Evolutionary conservation across 2,113 vertebrate species (phyloP).

Genomic region (Eudyptes chrysolophus): DNA sequence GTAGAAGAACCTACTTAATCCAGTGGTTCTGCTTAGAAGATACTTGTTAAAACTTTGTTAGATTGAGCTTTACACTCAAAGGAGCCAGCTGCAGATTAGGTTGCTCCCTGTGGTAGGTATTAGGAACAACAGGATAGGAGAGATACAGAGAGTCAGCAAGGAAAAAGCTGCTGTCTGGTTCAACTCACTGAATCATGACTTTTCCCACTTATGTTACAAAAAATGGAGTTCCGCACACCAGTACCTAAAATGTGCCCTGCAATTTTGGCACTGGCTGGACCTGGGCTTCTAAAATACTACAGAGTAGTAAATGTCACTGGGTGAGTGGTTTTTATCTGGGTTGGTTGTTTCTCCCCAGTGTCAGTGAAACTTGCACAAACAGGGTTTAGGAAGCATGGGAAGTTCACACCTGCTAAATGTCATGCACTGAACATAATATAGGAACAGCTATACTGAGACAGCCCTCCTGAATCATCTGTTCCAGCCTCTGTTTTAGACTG

Average conservation of each 20-base stretch:
- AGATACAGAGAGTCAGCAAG: neutral
- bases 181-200: fast-evolving
- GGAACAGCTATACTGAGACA: neutral
- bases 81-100: neutral
- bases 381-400: neutral
- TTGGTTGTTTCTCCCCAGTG: neutral
- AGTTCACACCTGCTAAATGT: neutral
- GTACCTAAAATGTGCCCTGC: neutral
- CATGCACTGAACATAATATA: too few species aligned
- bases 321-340: neutral
- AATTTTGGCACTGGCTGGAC: neutral
- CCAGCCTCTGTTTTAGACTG: neutral
- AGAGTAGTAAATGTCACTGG: neutral
- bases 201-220: neutral
- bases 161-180: neutral
- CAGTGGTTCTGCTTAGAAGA: neutral
- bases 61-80: neutral
- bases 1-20: neutral
- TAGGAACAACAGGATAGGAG: neutral
- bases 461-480: neutral
- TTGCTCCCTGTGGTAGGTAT: neutral
- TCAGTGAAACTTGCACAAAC: neutral
- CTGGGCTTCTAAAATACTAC: neutral
- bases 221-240: neutral
- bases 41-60: neutral